A percentile compares a stretch with the other conserved stretches of the same genome.
These are phyloP conservation scores for Pangasius macronema DNA, from an alignment of 2,797 vertebrate species.

Conservation along the genomic window DNA sequence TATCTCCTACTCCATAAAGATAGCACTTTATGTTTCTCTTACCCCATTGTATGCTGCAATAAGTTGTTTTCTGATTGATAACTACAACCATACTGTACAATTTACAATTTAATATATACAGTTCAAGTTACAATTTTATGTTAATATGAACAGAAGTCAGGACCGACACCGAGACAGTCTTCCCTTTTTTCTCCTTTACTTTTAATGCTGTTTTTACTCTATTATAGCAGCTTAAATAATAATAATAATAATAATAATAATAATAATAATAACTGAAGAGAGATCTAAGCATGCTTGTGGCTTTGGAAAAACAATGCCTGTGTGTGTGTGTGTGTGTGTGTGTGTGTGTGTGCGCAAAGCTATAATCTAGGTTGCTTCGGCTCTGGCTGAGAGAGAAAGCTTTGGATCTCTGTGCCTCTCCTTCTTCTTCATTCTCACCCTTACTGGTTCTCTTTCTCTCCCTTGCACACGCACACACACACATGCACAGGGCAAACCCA, in stretches of 20 bases:
- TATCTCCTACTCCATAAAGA: neutral
- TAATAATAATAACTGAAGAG: constrained; percentile 9
- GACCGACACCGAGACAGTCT: neutral
- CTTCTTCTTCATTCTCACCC: constrained; percentile 9
- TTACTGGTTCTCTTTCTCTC: neutral
- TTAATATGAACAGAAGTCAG: neutral
- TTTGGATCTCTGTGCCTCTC: constrained; percentile 8
- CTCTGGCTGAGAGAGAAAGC: neutral
- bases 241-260: constrained; percentile 1
- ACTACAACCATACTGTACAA: neutral
- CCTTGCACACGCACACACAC: constrained; percentile 23
- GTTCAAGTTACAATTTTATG: neutral
- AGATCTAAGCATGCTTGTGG: neutral
- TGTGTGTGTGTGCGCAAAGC: neutral
- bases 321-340: constrained; percentile 4
- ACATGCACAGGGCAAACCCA: neutral
- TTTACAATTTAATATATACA: neutral
- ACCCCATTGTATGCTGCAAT: neutral
- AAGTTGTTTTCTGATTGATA: neutral
- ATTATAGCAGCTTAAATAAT: neutral
- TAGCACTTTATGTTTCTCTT: neutral
- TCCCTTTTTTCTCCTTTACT: neutral
- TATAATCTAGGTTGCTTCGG: constrained; percentile 28
- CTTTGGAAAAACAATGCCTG: neutral
- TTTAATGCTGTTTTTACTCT: constrained; percentile 13